phyloP scores from a whole-genome alignment of 2,888 invertebrate species.

The Miltochrista miniata region DNA sequence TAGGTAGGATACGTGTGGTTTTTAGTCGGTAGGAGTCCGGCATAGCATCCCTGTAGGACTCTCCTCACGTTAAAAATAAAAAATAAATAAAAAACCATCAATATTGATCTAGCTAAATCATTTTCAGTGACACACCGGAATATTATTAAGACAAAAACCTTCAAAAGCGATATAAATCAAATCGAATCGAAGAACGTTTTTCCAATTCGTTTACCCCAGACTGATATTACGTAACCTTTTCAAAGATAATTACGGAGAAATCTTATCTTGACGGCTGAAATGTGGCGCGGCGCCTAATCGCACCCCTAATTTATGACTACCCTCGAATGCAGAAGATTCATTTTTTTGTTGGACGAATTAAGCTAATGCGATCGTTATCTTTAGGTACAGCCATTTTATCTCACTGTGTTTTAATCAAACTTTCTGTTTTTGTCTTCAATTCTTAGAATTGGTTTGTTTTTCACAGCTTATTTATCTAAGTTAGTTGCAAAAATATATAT shows the following conservation, averaged over 20 bases:
- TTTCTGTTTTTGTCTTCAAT: background rate
- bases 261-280: conserved; percentile 30
- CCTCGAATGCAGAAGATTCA: conserved; percentile 22
- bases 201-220: background rate
- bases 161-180: background rate
- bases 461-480: too few relatives aligned
- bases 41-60: too few relatives aligned
- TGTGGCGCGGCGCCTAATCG: conserved; percentile 25
- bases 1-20: too few relatives aligned
- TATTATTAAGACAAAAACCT: background rate
- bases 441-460: too few relatives aligned
- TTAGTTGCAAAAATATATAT: too few relatives aligned
- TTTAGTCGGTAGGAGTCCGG: too few relatives aligned
- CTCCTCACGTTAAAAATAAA: too few relatives aligned
- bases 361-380: conserved; percentile 11
- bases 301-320: conserved; percentile 23
- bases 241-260: conserved; percentile 20
- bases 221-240: conserved; percentile 7
- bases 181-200: background rate
- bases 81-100: too few relatives aligned
- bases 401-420: conserved; percentile 8
- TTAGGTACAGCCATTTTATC: conserved; percentile 20
- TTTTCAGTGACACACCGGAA: too few relatives aligned
- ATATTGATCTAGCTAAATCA: background rate
- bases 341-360: conserved; percentile 14